These are phyloP conservation scores for Luscinia luscinia DNA, from an alignment of 2,797 vertebrate genomes.

Conservation along the genomic window DNA sequence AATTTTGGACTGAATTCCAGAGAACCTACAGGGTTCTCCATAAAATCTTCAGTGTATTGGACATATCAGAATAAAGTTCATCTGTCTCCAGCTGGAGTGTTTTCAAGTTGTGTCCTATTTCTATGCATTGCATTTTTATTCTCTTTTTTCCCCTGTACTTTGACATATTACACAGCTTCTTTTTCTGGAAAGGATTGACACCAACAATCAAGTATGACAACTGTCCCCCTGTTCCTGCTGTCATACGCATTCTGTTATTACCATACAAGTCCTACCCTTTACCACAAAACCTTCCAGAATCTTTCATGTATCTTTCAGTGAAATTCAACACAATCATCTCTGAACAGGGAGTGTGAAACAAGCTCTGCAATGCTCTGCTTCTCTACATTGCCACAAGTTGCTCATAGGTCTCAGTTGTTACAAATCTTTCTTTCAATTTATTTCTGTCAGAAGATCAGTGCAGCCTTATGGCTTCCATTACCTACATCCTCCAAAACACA, in stretches of 20 bases:
- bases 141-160: neutral
- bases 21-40: neutral
- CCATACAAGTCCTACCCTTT: fast-evolving
- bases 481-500: neutral
- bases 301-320: neutral
- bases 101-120: neutral
- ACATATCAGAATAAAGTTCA: neutral
- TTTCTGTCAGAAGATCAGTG: neutral
- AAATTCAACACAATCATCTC: neutral
- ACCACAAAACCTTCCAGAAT: neutral
- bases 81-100: neutral
- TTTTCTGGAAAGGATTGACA: neutral
- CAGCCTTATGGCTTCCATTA: neutral
- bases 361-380: neutral
- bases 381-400: neutral
- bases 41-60: neutral
- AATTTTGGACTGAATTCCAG: neutral
- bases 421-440: neutral
- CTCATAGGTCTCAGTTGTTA: neutral
- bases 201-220: neutral
- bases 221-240: neutral
- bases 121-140: neutral
- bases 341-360: neutral
- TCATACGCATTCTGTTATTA: neutral
- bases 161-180: neutral